Evolutionary conservation across 2,888 invertebrate genomes (phyloP), one percentile per base, ranked within the genome.

Genomic region (Gortyna flavago): DNA sequence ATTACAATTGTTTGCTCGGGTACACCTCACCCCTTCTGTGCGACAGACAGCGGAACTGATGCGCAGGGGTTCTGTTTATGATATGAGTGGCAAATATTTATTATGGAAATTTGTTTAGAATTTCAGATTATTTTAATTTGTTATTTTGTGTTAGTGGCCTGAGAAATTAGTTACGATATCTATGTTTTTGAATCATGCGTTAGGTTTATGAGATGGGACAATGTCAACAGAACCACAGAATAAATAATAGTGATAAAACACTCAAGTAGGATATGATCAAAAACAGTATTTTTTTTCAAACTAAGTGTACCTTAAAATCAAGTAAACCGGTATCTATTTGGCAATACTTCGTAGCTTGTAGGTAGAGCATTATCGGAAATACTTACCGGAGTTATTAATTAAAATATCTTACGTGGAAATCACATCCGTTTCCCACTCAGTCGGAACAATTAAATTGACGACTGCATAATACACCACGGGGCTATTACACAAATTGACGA

Each of bases 401-500:
- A 75, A 85, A 83, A 85, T 75, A 82, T 86, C 68, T 86, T 83
- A 80, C 77, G 77, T 78, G 57, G 79, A 75, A 81, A 84, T 73
- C 83, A 78, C 78, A 72, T 86, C 59, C 59, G 77, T 48, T 75
- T 70, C 80, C 85, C 83, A 87, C 87, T 84, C 89, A 87, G 83
- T 77, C 81, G 81, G 79, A 88, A 88, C 89, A 92, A 92, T 91
- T 90, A 90, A 95, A 94, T 95, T 94, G 94, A 93, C 93, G 92
- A 93, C 93, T 92, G 95, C 92, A 94, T 95, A 95, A 95, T 95
- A 92, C 91, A 91, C 81, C 82, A 90, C 91, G 90, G 89, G 89
- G 92, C 92, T 92, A 93, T 95, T 94, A 93, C 93, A 95, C 95
- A 96, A 96, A 96, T 96, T 96, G 96, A 92, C 92, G 89, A 85